Percentiles rank a stretch among this genome's conserved stretches.
These are phyloP conservation scores for Exephanes ischioxanthus DNA, from an alignment of 2,888 invertebrate genomes.

Conservation along the genomic window DNA sequence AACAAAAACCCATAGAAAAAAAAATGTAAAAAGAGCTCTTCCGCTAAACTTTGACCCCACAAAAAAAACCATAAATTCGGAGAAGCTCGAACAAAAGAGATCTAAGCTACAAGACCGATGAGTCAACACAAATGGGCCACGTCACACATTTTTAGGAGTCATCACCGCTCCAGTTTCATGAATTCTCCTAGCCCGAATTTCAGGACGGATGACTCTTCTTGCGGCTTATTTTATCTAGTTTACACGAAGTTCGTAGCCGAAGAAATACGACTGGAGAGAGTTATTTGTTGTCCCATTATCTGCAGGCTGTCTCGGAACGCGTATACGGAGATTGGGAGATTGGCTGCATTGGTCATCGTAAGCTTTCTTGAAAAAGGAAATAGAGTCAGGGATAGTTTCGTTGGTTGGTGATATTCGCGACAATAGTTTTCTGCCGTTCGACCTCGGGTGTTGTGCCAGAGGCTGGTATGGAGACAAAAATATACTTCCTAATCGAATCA, in stretches of 20 bases:
- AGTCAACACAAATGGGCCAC: conserved; percentile 43
- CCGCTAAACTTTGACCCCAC: conserved; percentile 25
- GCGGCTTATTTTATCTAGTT: conserved; percentile 41
- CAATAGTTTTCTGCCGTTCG: conserved; percentile 32
- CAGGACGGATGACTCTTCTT: conserved; percentile 32
- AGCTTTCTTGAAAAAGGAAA: background rate
- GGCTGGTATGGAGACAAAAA: conserved; percentile 66
- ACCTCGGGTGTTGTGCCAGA: conserved; percentile 33
- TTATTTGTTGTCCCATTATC: conserved; percentile 42
- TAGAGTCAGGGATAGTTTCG: background rate
- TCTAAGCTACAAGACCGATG: conserved; percentile 26
- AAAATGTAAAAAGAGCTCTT: conserved; percentile 2
- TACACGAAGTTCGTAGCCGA: conserved; percentile 25
- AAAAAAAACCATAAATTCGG: conserved; percentile 42
- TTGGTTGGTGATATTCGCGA: background rate
- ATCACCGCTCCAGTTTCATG: conserved; percentile 48
- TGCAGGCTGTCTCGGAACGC: conserved; percentile 9
- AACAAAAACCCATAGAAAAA: conserved; percentile 3
- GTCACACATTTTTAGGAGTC: conserved; percentile 47
- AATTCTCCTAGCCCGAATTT: conserved; percentile 21
- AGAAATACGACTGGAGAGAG: background rate
- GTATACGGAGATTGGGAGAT: conserved; percentile 17
- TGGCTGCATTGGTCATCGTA: conserved; percentile 30
- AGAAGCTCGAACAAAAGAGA: background rate
- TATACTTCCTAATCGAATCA: conserved; percentile 83